Base-by-base conservation (phyloP, 2,797 vertebrate species). In the Tachyglossus aculeatus region DNA sequence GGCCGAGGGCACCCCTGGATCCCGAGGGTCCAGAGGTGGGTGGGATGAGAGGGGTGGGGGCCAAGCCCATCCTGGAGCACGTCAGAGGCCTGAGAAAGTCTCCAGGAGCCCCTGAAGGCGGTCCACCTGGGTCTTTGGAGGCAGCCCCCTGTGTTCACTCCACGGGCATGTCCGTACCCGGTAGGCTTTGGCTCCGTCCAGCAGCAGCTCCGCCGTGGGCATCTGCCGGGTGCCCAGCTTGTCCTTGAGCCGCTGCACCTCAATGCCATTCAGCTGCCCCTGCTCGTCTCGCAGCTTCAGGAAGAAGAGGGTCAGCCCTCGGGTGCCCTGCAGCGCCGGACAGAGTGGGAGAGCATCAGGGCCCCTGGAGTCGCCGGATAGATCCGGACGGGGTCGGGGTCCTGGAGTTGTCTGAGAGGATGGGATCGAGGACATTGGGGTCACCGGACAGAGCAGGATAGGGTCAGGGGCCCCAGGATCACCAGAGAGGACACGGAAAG, bases 161-260 rank as follows among this genome's bases (percentile, higher is more conserved):
- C 25, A 11, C 24, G 11, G 31, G 5, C 18, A 9, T 21, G 36
- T 34, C 15, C 86, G 12, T 69, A 97, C 95, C 82, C 88, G 90
- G 72, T 92, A 77, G 19, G 95, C 95, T n/a, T 67, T 82, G 47
- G 94, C 89, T 52, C 95, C 95, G 1, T 95, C 88, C 41, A 97
- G 88, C 59, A 95, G 88, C 1, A 98, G 83, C 87, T 98, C 96
- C 6, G 96, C 96, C 0, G 95, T 97, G 10, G 95, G 95, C 92
- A 98, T 77, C 84, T 95, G 95, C 77, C 94, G 84, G 0, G 95
- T 97, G 24, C 96, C 96, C 82, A 96, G 74, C 66, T 97, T 98
- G 43, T 96, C 91, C 75, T 98, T 97, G 77, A 98, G 92, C 69
- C 93, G 91, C 71, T 95, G 95, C 60, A 97, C 92, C 45, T 94